Evolutionary conservation across 2,888 invertebrate genomes (phyloP).

Genomic region (Holacanthella duospinosa): DNA sequence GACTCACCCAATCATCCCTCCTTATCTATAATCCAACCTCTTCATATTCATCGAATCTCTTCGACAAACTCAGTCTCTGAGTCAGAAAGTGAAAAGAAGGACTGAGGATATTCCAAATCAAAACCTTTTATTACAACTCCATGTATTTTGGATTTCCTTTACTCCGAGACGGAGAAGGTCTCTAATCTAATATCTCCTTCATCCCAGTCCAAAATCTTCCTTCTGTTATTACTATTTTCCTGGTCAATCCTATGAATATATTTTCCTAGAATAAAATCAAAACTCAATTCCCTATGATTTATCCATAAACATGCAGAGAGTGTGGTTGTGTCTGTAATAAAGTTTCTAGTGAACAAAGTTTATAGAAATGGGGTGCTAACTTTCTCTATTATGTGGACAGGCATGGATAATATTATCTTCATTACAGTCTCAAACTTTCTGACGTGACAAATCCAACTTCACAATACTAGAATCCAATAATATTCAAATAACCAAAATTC

Average conservation of each 20-base stretch:
- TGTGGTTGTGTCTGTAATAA: not conserved
- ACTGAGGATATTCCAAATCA: not conserved
- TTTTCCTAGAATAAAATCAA: constrained; percentile 8
- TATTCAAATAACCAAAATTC: not conserved
- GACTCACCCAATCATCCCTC: not conserved
- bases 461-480: not conserved
- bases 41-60: not conserved
- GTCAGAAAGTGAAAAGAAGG: not conserved
- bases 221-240: constrained; percentile 18
- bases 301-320: constrained; percentile 5
- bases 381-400: not conserved
- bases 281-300: not conserved
- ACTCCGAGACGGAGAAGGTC: not conserved
- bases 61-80: not conserved
- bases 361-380: not conserved
- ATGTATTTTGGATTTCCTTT: not conserved
- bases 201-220: constrained; percentile 35
- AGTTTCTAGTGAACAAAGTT: not conserved
- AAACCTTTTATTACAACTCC: not conserved
- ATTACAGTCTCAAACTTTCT: not conserved
- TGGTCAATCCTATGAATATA: constrained; percentile 29
- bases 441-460: not conserved
- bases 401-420: not conserved
- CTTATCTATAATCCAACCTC: not conserved
- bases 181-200: constrained; percentile 32